Conservation (phyloP, 2,797 vertebrate genomes). For the Neosilurus mollespiculum region DNA sequence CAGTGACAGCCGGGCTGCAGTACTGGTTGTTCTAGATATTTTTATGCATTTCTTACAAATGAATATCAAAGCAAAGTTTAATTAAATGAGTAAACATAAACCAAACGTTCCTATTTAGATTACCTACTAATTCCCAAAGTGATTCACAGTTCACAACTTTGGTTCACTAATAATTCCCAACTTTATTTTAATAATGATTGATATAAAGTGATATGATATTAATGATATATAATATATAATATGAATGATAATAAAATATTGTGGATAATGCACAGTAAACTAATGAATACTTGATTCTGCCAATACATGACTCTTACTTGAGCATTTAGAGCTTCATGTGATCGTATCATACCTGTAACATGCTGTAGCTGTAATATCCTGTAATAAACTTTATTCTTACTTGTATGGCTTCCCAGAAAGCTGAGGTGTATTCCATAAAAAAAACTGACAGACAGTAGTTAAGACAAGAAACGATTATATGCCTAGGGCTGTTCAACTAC, state of each 20-base stretch:
- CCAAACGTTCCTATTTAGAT: background rate
- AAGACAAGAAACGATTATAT: background rate
- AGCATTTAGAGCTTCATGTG: background rate
- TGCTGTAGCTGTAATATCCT: slow-evolving; percentile 23
- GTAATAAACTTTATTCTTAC: background rate
- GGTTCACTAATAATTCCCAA: background rate
- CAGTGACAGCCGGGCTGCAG: too few species aligned
- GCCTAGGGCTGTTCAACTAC: background rate
- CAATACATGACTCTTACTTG: background rate
- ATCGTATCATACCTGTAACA: slow-evolving; percentile 23
- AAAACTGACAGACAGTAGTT: background rate
- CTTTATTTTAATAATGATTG: background rate
- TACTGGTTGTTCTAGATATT: background rate
- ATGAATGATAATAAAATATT: too few species aligned
- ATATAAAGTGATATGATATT: too few species aligned
- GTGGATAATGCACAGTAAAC: too few species aligned
- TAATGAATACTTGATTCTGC: background rate
- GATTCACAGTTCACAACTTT: background rate
- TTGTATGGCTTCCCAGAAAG: background rate
- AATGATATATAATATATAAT: too few species aligned
- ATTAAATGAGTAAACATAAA: background rate
- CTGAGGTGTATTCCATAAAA: background rate
- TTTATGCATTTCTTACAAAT: background rate
- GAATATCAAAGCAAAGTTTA: background rate
- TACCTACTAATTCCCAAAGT: background rate